Conservation (phyloP, 2,113 vertebrate genomes). For the Pedionomus torquatus region DNA sequence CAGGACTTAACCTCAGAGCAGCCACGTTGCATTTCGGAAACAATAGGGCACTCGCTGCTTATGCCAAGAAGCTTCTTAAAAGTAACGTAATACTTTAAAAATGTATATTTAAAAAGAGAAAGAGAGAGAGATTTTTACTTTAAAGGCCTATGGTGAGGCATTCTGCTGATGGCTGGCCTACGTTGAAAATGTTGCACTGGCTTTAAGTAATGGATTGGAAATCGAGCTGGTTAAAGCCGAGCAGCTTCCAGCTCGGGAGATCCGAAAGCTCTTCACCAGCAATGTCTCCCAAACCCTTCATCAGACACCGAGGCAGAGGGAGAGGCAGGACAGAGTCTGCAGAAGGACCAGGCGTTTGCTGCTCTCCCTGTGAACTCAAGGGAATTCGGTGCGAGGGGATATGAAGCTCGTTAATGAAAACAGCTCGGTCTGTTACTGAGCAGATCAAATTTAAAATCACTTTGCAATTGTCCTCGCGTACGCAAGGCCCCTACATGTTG, state of each 20-base stretch:
- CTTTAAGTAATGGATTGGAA: background rate
- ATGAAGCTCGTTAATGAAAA: background rate
- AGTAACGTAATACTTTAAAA: slow-evolving; percentile 64
- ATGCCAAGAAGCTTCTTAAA: slow-evolving; percentile 61
- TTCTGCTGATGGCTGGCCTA: background rate
- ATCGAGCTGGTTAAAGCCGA: background rate
- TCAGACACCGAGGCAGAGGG: background rate
- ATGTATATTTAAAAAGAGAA: slow-evolving; percentile 33
- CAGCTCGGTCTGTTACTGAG: background rate
- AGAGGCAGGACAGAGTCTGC: background rate
- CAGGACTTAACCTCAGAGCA: slow-evolving; percentile 63
- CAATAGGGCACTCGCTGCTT: slow-evolving; percentile 43
- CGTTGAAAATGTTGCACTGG: background rate
- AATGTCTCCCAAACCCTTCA: background rate
- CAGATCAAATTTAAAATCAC: background rate
- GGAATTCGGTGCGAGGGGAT: background rate
- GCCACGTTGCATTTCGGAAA: slow-evolving; percentile 65
- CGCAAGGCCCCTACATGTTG: background rate
- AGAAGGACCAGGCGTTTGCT: background rate
- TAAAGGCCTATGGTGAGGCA: background rate
- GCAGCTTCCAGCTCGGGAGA: background rate
- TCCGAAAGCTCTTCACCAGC: background rate
- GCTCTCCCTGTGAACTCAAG: background rate
- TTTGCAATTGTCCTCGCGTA: background rate
- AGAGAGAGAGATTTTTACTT: background rate